Evolutionary conservation across 1,140 invertebrate genomes (phyloP).

Genomic region (Dryas iulia): DNA sequence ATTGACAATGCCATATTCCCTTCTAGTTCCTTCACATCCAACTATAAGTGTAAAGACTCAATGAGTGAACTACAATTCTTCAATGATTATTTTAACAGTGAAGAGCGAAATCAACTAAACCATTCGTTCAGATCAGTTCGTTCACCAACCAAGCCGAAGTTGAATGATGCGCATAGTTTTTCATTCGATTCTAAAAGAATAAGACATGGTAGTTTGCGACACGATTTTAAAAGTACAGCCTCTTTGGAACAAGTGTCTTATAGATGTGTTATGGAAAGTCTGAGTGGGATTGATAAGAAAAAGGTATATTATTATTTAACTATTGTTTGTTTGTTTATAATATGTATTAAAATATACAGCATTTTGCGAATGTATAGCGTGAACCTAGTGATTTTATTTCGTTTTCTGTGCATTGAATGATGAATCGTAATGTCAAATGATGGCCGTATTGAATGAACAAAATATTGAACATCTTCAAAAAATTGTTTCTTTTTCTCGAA

Average conservation of each 20-base stretch:
- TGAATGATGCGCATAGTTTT: slow-evolving; percentile 43
- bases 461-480: no score
- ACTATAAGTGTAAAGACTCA: slow-evolving; percentile 25
- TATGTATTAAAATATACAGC: no score
- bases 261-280: slow-evolving; percentile 52
- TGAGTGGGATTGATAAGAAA: slow-evolving; percentile 48
- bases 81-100: slow-evolving; percentile 65
- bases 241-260: slow-evolving; percentile 49
- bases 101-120: slow-evolving; percentile 53
- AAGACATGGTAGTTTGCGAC: slow-evolving; percentile 54
- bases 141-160: slow-evolving; percentile 42
- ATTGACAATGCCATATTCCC: slow-evolving; percentile 48
- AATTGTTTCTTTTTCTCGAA: no score
- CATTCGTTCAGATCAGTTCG: slow-evolving; percentile 63
- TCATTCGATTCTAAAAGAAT: slow-evolving; percentile 56
- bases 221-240: slow-evolving; percentile 52
- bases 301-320: slow-evolving; percentile 44
- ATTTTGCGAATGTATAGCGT: no score
- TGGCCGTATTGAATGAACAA: no score
- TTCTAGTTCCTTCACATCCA: slow-evolving; percentile 46
- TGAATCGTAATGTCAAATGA: no score
- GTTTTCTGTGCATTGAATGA: no score
- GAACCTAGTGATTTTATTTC: no score
- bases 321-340: no score
- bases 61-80: slow-evolving; percentile 59